Percentiles rank a stretch among this genome's conserved stretches.
phyloP scores from a whole-genome alignment of 2,797 vertebrate species.

The Tapirus indicus region DNA sequence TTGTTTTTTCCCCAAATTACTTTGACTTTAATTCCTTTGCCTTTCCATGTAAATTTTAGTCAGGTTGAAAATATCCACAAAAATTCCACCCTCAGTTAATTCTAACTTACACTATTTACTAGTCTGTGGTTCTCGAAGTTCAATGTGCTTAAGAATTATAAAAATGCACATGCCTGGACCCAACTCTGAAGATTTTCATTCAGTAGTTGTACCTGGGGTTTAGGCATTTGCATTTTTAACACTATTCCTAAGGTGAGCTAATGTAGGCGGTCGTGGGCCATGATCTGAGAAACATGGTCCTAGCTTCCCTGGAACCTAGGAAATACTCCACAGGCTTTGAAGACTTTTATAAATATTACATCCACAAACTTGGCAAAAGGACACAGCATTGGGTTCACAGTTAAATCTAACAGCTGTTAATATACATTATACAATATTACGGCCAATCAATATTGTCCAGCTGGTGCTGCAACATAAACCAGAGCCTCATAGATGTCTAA shows the following conservation, averaged over 20 bases:
- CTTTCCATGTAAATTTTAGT: constrained; percentile 30
- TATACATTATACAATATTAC: neutral
- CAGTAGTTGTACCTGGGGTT: neutral
- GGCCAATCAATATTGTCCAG: neutral
- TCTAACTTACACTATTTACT: neutral
- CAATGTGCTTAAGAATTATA: neutral
- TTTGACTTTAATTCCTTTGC: constrained; percentile 36
- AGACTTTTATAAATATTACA: neutral
- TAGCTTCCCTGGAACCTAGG: neutral
- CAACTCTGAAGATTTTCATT: neutral
- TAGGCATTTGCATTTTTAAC: neutral
- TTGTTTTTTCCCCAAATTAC: neutral
- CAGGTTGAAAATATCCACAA: neutral
- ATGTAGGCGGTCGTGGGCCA: neutral
- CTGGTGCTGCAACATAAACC: neutral
- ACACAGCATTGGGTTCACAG: neutral
- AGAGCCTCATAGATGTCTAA: neutral
- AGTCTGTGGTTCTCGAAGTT: neutral
- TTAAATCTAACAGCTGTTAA: neutral
- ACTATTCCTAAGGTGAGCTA: neutral
- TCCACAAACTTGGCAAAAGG: neutral
- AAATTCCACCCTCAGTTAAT: neutral
- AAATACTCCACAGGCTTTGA: neutral
- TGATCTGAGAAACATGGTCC: neutral
- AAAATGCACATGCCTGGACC: neutral